phyloP scores from a whole-genome alignment of 2,797 vertebrate species.

The Anguilla pacifica region DNA sequence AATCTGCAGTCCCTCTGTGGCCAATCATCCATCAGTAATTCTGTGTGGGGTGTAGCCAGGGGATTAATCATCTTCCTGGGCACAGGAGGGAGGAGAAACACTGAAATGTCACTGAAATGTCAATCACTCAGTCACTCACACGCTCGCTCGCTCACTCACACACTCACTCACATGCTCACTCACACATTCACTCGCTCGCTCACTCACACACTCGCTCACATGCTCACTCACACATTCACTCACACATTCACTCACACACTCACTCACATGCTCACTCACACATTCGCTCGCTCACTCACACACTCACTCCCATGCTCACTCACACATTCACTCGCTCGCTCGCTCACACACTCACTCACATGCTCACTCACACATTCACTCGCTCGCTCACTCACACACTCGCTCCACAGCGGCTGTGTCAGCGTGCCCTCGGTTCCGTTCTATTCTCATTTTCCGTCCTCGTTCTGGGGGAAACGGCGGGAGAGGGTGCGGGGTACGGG shows the following conservation, averaged over 20 bases:
- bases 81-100: constrained; percentile 40
- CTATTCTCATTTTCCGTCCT: no score
- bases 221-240: background rate
- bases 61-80: constrained; percentile 57
- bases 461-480: background rate
- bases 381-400: no score
- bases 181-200: no score
- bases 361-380: no score
- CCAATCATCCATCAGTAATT: constrained; percentile 66
- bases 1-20: background rate
- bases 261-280: no score
- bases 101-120: constrained; percentile 36
- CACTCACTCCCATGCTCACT: no score
- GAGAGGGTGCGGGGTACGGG: background rate
- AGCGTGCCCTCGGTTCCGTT: background rate
- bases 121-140: constrained; percentile 18
- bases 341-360: background rate
- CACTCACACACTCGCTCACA: background rate
- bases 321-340: no score
- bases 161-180: background rate
- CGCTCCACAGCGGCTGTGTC: background rate
- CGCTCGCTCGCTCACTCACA: background rate
- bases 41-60: constrained; percentile 59
- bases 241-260: background rate
- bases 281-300: no score